These are phyloP conservation scores for Corynorhinus townsendii DNA, from an alignment of 2,113 vertebrate genomes.

Conservation along the genomic window DNA sequence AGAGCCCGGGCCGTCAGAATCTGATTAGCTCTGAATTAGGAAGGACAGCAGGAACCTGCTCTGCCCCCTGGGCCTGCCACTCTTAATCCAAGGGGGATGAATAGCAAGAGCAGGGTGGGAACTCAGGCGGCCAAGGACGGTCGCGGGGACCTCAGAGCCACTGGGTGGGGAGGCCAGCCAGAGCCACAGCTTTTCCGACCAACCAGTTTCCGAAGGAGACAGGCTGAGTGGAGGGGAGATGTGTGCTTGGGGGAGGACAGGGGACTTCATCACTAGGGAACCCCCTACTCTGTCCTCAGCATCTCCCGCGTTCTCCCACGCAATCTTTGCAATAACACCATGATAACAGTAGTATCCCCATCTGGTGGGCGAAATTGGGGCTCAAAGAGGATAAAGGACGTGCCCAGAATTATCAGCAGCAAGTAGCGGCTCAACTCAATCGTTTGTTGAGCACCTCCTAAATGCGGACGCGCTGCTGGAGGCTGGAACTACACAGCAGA, in stretches of 20 bases:
- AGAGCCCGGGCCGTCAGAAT: conserved; percentile 14
- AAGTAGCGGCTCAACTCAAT: neutral
- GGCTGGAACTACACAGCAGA: neutral
- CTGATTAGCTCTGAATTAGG: conserved; percentile 57
- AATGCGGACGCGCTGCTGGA: accelerated
- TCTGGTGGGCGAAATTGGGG: neutral
- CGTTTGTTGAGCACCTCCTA: accelerated
- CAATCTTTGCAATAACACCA: neutral
- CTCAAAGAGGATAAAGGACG: neutral
- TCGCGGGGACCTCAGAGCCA: accelerated
- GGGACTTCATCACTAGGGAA: neutral
- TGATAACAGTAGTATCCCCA: neutral
- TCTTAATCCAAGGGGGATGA: accelerated
- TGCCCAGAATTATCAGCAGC: neutral
- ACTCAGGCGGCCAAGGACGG: neutral
- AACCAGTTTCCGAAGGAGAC: accelerated
- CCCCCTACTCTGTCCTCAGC: neutral
- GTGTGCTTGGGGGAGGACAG: accelerated
- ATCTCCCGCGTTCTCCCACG: neutral
- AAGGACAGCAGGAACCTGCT: neutral
- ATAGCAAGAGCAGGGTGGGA: neutral
- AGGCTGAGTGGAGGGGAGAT: neutral
- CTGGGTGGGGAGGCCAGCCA: accelerated
- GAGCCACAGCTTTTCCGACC: neutral
- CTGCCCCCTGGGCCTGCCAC: neutral